These are phyloP conservation scores for Anguilla japonica DNA, from an alignment of 2,113 vertebrate species.

Conservation along the genomic window DNA sequence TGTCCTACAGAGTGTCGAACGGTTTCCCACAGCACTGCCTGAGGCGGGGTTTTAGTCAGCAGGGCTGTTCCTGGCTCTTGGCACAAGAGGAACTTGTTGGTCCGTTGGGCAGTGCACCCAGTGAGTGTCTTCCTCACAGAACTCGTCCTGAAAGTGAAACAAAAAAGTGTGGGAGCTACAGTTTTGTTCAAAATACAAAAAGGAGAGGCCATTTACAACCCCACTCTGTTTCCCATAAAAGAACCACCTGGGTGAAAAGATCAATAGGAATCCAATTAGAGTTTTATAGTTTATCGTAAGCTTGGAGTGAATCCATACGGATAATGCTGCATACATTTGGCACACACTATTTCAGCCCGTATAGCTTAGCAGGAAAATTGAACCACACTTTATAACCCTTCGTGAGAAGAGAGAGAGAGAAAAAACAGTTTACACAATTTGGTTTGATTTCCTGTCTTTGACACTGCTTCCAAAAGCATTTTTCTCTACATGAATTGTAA, in stretches of 20 bases:
- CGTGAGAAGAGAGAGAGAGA: conserved; percentile 27
- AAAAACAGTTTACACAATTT: conserved; percentile 47
- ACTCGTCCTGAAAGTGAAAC: background rate
- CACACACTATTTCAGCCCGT: conserved; percentile 27
- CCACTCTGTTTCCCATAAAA: conserved; percentile 8
- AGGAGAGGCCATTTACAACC: background rate
- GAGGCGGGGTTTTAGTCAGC: background rate
- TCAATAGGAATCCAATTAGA: conserved; percentile 33
- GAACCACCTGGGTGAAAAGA: conserved; percentile 1
- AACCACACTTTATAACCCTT: conserved; percentile 46
- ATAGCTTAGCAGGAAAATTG: conserved; percentile 53
- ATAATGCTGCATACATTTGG: conserved; percentile 17
- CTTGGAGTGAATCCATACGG: conserved; percentile 27
- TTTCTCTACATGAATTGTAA: conserved; percentile 13
- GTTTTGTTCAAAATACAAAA: background rate
- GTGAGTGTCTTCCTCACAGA: too few species aligned
- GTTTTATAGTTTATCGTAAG: conserved; percentile 31
- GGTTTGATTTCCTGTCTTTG: conserved; percentile 51
- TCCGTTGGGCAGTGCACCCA: too few species aligned
- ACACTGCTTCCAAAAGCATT: conserved; percentile 40
- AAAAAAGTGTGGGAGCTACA: background rate
- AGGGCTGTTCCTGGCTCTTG: too few species aligned
- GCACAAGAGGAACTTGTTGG: too few species aligned
- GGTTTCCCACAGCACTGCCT: too few species aligned
- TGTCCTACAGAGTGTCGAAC: too few species aligned